Conservation (phyloP, 2,113 vertebrate species). For the Gnathonemus echidnorhynchus region DNA sequence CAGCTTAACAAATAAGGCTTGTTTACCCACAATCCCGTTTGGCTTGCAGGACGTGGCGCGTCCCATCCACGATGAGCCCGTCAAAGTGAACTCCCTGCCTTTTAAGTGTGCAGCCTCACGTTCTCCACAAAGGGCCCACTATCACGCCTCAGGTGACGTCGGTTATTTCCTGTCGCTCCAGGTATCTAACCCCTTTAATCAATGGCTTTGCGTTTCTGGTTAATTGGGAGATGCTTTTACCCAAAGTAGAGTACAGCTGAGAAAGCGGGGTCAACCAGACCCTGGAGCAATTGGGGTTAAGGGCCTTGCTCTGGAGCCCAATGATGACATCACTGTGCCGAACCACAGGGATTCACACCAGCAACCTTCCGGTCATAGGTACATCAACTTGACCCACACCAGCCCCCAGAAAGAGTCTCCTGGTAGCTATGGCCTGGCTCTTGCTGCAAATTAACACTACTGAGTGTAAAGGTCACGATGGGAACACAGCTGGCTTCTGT, state of each 20-base stretch:
- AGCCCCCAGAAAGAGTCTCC: not conserved
- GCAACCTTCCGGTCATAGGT: slow-evolving; percentile 22
- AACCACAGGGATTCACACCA: not conserved
- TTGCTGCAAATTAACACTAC: not conserved
- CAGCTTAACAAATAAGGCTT: not conserved
- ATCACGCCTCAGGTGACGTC: slow-evolving; percentile 35
- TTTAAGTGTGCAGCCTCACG: slow-evolving; percentile 35
- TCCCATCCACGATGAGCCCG: slow-evolving; percentile 6
- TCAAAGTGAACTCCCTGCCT: slow-evolving; percentile 35
- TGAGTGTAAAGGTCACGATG: not conserved
- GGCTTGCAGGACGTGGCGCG: not conserved
- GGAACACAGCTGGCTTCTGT: not conserved
- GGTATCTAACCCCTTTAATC: slow-evolving; percentile 47
- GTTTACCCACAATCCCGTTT: slow-evolving; percentile 7
- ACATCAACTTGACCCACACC: slow-evolving; percentile 14
- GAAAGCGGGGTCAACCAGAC: not conserved
- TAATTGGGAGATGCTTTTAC: slow-evolving; percentile 35
- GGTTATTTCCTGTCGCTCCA: slow-evolving; percentile 27
- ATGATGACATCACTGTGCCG: not conserved
- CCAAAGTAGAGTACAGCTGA: not conserved
- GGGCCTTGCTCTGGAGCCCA: not conserved
- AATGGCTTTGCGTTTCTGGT: slow-evolving; percentile 51
- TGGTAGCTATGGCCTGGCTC: not conserved
- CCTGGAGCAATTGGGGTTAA: not conserved
- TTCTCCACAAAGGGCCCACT: slow-evolving; percentile 29